Conservation (phyloP, 2,888 invertebrate species). For the Phania funesta region DNA sequence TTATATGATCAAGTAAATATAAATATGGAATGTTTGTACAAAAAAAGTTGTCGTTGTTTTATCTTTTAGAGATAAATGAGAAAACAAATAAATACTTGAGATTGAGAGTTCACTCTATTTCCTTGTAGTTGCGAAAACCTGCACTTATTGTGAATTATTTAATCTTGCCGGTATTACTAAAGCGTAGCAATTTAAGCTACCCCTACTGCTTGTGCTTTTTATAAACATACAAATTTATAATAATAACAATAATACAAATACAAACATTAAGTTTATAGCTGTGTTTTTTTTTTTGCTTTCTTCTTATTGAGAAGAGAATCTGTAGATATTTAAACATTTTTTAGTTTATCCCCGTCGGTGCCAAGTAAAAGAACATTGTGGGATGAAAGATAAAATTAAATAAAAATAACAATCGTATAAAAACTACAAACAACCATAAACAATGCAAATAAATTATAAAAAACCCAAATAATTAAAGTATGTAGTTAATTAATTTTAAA, state of each 20-base stretch:
- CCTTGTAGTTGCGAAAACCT: not conserved
- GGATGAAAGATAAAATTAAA: conserved; percentile 20
- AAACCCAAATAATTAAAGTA: not conserved
- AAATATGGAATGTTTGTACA: too few relatives aligned
- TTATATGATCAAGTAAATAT: too few relatives aligned
- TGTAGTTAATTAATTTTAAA: too few relatives aligned
- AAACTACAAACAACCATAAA: conserved; percentile 4
- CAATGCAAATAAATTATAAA: not conserved
- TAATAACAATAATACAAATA: conserved; percentile 16
- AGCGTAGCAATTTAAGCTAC: not conserved
- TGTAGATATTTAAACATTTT: conserved; percentile 33
- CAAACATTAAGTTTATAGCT: conserved; percentile 36
- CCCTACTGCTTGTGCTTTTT: conserved; percentile 39
- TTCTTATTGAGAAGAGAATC: conserved; percentile 40
- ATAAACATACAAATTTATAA: conserved; percentile 43
- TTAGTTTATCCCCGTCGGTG: conserved; percentile 53
- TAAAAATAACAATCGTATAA: conserved; percentile 1
- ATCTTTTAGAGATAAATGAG: not conserved
- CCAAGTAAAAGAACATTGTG: conserved; percentile 32
- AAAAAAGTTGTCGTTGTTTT: not conserved
- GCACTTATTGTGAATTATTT: conserved; percentile 23
- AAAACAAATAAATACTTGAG: not conserved
- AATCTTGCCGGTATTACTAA: conserved; percentile 24
- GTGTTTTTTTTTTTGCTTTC: conserved; percentile 23
- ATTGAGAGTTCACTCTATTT: not conserved